These are phyloP conservation scores for Artibeus jamaicensis DNA, from an alignment of 2,797 vertebrate genomes.

Conservation along the genomic window DNA sequence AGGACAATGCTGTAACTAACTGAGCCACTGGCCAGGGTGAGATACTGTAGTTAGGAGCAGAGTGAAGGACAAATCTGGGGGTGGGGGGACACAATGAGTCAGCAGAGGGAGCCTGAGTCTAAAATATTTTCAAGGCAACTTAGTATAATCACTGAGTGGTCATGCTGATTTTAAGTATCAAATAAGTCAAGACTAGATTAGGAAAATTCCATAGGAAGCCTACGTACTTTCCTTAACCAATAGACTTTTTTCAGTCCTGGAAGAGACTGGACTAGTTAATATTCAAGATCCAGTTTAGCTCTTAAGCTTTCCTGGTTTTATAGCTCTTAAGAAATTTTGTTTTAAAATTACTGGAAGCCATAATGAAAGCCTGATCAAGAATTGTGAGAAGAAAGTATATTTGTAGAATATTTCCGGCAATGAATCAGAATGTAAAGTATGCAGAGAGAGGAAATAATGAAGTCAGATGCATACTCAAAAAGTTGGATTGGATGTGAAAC, in stretches of 20 bases:
- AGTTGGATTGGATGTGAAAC: neutral
- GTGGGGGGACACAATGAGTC: neutral
- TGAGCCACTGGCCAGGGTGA: neutral
- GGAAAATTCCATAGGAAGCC: neutral
- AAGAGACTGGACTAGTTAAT: neutral
- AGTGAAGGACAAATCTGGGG: neutral
- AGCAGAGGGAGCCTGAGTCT: neutral
- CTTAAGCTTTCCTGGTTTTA: neutral
- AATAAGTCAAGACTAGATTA: neutral
- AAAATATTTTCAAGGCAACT: neutral
- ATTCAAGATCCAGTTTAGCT: neutral
- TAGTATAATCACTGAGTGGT: neutral
- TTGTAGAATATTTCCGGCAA: neutral
- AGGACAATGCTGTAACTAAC: neutral
- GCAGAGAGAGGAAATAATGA: neutral
- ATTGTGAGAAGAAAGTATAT: neutral
- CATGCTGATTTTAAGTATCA: neutral
- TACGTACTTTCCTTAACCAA: neutral
- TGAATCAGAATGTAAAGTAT: neutral
- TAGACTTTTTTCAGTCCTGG: neutral
- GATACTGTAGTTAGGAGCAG: neutral
- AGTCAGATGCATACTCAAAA: neutral
- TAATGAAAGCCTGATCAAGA: neutral
- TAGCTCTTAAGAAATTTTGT: conserved; percentile 32
- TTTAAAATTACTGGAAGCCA: neutral